Base-by-base conservation (phyloP, 2,888 invertebrate genomes). In the Eupelmus urozonus region DNA sequence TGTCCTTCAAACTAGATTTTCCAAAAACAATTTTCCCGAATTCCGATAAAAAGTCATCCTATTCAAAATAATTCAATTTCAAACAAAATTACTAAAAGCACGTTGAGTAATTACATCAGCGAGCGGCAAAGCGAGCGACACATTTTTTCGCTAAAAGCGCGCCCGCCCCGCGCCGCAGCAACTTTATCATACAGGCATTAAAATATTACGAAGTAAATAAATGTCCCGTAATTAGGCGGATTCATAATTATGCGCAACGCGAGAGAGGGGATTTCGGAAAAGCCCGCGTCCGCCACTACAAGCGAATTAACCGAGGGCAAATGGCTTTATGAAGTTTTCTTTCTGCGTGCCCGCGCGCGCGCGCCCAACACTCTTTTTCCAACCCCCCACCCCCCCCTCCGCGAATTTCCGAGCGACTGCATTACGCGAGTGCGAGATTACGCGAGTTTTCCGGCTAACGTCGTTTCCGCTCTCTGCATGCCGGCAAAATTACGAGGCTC, bases 311-410 rank as follows among this genome's bases (percentile, higher is more conserved):
- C 53, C 23, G 53, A 29, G 25, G 27, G 18, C n/a, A 73, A 73
- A 63, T 55, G 42, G 63, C 55, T 63, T 63, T 65, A 73, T 29
- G 27, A 73, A 65, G 53, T 63, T 63, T 63, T 55, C 34, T 62
- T 62, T 53, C 45, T 7, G 13, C 45, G 45, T 16, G 34, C 34
- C 25, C 57, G 69, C 9, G 18, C 62, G 25, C 45, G n/a, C 63
- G n/a, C 20, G 49, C 34, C 4, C 53, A 42, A 25, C 67, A 20
- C 55, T 59, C 55, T 59, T 29, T 18, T 25, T 40, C n/a, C n/a
- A n/a, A n/a, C n/a, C n/a, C n/a, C n/a, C n/a, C n/a, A n/a, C n/a
- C n/a, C n/a, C n/a, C n/a, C n/a, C n/a, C n/a, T n/a, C n/a, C 23
- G 34, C 51, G 51, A 34, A 16, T 51, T 59, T 34, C 71, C 69